A percentile compares a stretch with the other conserved stretches of the same genome.
These are phyloP conservation scores for Chloropsis cyanopogon DNA, from an alignment of 2,113 vertebrate species.

Conservation along the genomic window DNA sequence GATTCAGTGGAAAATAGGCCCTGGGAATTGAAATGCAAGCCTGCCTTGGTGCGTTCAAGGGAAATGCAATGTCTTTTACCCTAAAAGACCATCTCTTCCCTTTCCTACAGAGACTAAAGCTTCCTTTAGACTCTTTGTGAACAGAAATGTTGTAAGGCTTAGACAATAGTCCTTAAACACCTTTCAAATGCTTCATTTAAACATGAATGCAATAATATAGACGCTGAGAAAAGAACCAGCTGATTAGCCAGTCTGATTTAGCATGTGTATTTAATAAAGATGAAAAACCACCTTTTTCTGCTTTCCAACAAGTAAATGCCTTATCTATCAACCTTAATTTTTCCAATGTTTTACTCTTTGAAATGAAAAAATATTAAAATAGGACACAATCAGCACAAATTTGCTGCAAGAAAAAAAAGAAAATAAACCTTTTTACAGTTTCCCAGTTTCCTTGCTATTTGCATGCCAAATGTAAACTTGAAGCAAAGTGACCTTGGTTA, in stretches of 20 bases:
- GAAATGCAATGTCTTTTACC: conserved; percentile 6
- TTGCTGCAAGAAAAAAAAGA: neutral
- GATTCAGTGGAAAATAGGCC: neutral
- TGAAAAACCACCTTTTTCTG: conserved; percentile 2
- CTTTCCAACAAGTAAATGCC: conserved; percentile 38
- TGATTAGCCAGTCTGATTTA: conserved; percentile 29
- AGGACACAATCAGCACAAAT: neutral
- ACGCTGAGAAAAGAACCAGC: neutral
- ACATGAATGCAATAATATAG: conserved; percentile 21
- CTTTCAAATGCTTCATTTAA: conserved; percentile 36
- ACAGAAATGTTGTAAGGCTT: neutral
- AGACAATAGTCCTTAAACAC: neutral
- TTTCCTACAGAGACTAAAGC: conserved; percentile 16
- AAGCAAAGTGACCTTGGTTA: conserved; percentile 73
- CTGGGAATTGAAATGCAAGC: conserved; percentile 1
- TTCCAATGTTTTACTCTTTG: conserved; percentile 11
- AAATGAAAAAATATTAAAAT: conserved; percentile 37
- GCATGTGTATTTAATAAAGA: conserved; percentile 1
- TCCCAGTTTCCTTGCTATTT: conserved; percentile 61
- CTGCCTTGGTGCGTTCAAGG: neutral
- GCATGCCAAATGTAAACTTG: conserved; percentile 68
- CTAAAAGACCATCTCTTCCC: neutral
- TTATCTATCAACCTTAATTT: conserved; percentile 37
- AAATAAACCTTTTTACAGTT: conserved; percentile 13
- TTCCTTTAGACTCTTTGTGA: neutral